These are phyloP conservation scores for Rhinoderma darwinii DNA, from an alignment of 2,113 vertebrate species.

Conservation along the genomic window DNA sequence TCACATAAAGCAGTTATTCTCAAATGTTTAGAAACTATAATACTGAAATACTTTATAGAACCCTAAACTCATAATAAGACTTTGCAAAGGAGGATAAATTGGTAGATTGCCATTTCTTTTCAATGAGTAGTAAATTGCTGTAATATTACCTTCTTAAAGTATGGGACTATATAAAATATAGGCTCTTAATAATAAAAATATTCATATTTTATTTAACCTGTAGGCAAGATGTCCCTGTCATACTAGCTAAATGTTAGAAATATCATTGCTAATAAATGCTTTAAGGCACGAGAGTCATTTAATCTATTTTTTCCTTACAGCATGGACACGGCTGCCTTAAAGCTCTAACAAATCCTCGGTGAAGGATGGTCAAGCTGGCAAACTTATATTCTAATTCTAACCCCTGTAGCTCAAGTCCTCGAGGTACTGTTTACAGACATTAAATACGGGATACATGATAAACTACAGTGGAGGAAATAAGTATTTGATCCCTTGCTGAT, in stretches of 20 bases:
- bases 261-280: neutral
- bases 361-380: constrained; percentile 34
- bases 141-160: neutral
- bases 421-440: neutral
- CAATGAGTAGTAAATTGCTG: neutral
- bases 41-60: too few relatives aligned
- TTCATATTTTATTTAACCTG: neutral
- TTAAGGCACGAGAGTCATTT: neutral
- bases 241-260: neutral
- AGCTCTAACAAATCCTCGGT: neutral
- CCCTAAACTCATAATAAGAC: too few relatives aligned
- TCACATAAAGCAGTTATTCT: too few relatives aligned
- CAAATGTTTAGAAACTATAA: too few relatives aligned
- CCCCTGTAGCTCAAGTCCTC: neutral
- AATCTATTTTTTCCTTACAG: neutral
- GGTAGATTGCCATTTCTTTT: neutral
- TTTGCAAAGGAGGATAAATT: too few relatives aligned
- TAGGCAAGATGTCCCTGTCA: constrained; percentile 1
- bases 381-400: neutral
- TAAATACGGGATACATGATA: neutral
- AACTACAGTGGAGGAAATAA: too few relatives aligned
- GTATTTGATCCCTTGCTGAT: too few relatives aligned
- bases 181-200: neutral
- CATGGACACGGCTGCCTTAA: neutral
- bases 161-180: neutral